Base-by-base conservation (phyloP, 2,797 vertebrate species). In the Podarcis siculus region DNA sequence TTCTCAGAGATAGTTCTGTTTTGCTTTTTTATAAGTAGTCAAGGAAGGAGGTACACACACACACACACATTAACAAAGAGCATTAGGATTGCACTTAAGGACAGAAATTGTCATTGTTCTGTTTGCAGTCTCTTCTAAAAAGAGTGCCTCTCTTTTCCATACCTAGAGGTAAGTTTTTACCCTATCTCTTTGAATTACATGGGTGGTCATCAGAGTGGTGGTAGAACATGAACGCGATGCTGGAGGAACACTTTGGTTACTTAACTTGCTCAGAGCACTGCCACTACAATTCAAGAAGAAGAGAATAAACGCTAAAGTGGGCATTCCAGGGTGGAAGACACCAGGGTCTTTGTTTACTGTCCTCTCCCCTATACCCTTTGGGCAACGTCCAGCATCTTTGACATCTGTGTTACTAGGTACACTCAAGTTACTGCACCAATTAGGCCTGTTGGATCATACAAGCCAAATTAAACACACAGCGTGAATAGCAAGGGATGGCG, bases 101-200 rank as follows among this genome's bases (percentile, higher is more conserved):
- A 91, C 87, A 91, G 92, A 91, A 93, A 89, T 82, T 90, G 87
- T 88, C 5, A 45, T 90, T 85, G 92, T 90, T 95, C 92, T 83
- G 72, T 86, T 94, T 1, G 0, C 93, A 89, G 92, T 93, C 92
- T 93, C 93, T 92, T 94, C 88, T 91, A 88, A 89, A 90, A 92
- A 87, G 75, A 95, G 86, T 8, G 81, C 93, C 90, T 94, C 83
- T 49, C 69, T 94, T 88, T 92, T 95, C 94, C 94, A 94, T 95
- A 96, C 96, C 96, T 96, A 91, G 95, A 96, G 96, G 95, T 96
- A 94, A 92, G 92, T 95, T 95, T 96, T 95, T 95, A 89, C 92
- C 96, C 96, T 95, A 97, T 97, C 97, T 96, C 94, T 97, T 96
- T 96, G 95, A 96, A 97, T 97, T 97, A 97, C 90, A 86, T 80